These are phyloP conservation scores for Catostomus latipinnis DNA, from an alignment of 2,797 vertebrate species.

Conservation along the genomic window DNA sequence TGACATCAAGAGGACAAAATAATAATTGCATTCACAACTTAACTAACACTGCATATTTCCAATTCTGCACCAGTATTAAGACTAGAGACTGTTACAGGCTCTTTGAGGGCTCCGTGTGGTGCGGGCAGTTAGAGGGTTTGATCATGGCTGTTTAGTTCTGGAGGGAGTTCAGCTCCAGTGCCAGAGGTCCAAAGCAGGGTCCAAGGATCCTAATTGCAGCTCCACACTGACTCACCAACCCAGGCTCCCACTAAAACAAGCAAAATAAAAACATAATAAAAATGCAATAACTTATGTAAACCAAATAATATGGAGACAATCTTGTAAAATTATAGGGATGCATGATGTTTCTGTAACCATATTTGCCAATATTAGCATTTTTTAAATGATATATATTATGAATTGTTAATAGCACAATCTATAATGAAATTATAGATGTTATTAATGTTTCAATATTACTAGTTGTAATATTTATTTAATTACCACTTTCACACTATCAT, in stretches of 20 bases:
- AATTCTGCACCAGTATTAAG: slow-evolving; percentile 53
- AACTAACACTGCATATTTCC: slow-evolving; percentile 53
- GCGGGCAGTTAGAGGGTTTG: slow-evolving; percentile 47
- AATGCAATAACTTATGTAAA: too few species aligned
- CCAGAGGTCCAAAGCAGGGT: slow-evolving; percentile 43
- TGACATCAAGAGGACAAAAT: slow-evolving; percentile 53
- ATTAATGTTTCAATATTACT: too few species aligned
- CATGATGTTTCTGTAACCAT: too few species aligned
- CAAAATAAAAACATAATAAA: not conserved
- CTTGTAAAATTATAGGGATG: too few species aligned
- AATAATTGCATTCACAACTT: slow-evolving; percentile 56
- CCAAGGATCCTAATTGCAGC: slow-evolving; percentile 46
- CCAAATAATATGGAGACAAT: too few species aligned
- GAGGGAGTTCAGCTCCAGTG: slow-evolving; percentile 24
- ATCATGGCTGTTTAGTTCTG: slow-evolving; percentile 48
- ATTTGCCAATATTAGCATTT: too few species aligned
- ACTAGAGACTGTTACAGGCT: slow-evolving; percentile 36
- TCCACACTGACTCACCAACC: slow-evolving; percentile 56
- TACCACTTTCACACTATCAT: too few species aligned
- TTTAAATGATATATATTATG: too few species aligned
- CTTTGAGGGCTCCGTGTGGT: slow-evolving; percentile 37
- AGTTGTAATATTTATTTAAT: too few species aligned
- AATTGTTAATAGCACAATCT: too few species aligned
- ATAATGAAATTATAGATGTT: too few species aligned
- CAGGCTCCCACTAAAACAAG: slow-evolving; percentile 47